A percentile compares a stretch with the other conserved stretches of the same genome.
These are phyloP conservation scores for Homarus americanus DNA, from an alignment of 1,140 invertebrate species.

Conservation along the genomic window DNA sequence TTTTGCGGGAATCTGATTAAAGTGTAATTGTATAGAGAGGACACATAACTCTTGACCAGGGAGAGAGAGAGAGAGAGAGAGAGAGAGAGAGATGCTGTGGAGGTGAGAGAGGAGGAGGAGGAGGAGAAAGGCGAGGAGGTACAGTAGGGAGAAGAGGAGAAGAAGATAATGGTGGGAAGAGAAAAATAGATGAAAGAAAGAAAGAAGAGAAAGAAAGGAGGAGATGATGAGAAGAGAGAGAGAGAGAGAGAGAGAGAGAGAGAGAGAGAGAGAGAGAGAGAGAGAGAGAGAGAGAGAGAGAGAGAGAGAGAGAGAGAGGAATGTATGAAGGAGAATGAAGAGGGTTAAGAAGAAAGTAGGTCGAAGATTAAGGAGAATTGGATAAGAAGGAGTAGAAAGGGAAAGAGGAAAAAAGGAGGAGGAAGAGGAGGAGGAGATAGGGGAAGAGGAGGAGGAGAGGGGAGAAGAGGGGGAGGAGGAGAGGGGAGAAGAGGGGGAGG, in stretches of 20 bases:
- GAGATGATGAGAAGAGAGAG: neutral
- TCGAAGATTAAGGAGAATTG: no score
- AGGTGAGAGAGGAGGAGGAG: neutral
- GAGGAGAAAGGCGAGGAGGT: neutral
- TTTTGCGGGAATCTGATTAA: conserved; percentile 9
- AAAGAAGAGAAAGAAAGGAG: neutral
- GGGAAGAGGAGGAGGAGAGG: neutral
- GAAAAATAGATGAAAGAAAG: neutral
- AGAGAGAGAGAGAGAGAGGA: neutral
- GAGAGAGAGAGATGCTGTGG: neutral
- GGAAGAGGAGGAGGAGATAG: neutral
- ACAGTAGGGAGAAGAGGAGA: neutral
- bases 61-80: neutral
- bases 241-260: no score
- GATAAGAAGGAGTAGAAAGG: no score
- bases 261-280: no score
- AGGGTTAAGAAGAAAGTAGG: no score
- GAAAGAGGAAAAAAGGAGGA: neutral
- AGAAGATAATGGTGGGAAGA: neutral
- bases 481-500: no score
- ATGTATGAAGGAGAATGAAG: no score
- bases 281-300: no score
- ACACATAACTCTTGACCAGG: neutral
- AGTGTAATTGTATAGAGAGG: neutral
- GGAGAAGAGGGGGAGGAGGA: neutral